Evolutionary conservation across 2,888 invertebrate genomes (phyloP), one percentile per base, ranked within the genome.

Genomic region (Campoletis raptor): DNA sequence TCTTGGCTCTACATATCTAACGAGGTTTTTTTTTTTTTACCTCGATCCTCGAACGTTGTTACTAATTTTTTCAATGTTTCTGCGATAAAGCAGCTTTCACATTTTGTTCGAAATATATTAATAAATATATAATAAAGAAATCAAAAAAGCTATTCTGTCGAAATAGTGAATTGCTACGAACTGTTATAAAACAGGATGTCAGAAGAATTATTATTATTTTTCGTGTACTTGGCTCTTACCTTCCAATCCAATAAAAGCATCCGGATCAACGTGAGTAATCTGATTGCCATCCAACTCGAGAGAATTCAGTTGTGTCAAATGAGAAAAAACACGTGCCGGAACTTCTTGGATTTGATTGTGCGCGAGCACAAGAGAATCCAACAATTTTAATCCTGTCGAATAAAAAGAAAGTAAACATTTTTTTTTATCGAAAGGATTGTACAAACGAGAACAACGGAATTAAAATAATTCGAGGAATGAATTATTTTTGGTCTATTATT

Each of bases 221-320:
- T 40, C 57, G 42, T 30, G 24, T 42, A 21, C 18, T 69, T 42
- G 54, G 9, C 30, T 57, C 94, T 95, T 95, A 98, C 98, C 98
- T 96, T 98, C 98, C 77, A 98, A 95, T 89, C 98, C 98, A 86
- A 96, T 96, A 93, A 98, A 98, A 40, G 98, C 98, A 90, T 97
- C 97, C 85, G 97, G 97, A 93, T 98, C 97, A 90, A 98, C 96
- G 90, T 96, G 95, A 89, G 95, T 96, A 89, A 98, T 98, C 91
- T 96, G 96, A 95, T 98, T 98, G 84, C 98, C 98, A 93, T 98
- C 98, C 90, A 98, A 95, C 95, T 98, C 98, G 92, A 98, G 95
- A 6, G 98, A 98, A 94, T 98, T 98, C 81, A 98, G 95, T 90
- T 97, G 96, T 36, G 96, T 96, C 91, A 98, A 95, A 94, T 98